These are phyloP conservation scores for Ptilonorhynchus violaceus DNA, from an alignment of 2,113 vertebrate species.

Conservation along the genomic window DNA sequence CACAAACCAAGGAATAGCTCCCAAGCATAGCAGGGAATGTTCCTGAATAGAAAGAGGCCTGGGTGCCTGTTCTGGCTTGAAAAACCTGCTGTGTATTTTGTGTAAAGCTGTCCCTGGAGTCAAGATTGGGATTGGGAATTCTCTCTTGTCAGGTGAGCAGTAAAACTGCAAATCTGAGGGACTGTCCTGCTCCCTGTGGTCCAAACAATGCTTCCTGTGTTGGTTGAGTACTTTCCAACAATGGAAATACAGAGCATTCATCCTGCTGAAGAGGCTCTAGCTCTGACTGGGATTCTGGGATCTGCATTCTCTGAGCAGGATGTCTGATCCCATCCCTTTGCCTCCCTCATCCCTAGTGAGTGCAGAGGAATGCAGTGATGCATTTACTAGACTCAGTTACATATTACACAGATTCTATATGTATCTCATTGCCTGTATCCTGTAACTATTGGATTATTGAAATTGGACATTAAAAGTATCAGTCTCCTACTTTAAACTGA, in stretches of 20 bases:
- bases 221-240: not conserved
- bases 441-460: not conserved
- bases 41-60: not conserved
- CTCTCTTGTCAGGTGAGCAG: not conserved
- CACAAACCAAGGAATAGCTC: not conserved
- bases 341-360: not conserved
- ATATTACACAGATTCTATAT: not conserved
- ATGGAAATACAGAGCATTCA: not conserved
- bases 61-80: not conserved
- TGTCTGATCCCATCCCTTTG: not conserved
- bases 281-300: not conserved
- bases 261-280: not conserved
- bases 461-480: not conserved
- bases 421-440: not conserved
- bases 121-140: not conserved
- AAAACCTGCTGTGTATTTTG: not conserved
- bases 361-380: not conserved
- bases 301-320: not conserved
- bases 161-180: not conserved
- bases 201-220: not conserved
- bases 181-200: not conserved
- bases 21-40: not conserved
- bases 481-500: not conserved
- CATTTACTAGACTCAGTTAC: not conserved
- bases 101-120: not conserved